Evolutionary conservation across 2,113 vertebrate genomes (phyloP).

Genomic region (Centropus bengalensis): DNA sequence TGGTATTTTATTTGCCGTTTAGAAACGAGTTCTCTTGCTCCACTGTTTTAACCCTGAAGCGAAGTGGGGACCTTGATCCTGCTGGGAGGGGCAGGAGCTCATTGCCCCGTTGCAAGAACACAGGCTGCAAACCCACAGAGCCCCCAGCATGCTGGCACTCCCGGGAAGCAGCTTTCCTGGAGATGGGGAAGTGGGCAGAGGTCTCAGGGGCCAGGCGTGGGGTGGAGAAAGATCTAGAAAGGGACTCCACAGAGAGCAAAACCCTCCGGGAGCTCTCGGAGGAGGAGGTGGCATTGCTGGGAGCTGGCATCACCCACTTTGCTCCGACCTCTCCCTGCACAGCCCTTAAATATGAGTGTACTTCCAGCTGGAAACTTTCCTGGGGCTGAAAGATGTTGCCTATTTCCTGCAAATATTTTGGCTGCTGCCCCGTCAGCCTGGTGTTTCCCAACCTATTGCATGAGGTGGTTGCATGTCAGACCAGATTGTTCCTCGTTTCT

Average conservation of each 20-base stretch:
- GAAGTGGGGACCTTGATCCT: not conserved
- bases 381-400: not conserved
- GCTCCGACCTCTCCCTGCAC: not conserved
- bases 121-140: not conserved
- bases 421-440: not conserved
- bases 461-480: not conserved
- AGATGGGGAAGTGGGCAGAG: not conserved
- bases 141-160: rapidly evolving
- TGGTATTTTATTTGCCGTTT: not conserved
- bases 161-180: not conserved
- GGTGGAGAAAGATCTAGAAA: not conserved
- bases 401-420: not conserved
- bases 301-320: rapidly evolving
- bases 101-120: not conserved
- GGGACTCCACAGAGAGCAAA: not conserved
- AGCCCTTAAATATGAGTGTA: rapidly evolving
- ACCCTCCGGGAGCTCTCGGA: not conserved
- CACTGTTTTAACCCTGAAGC: too few species aligned
- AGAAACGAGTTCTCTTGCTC: not conserved
- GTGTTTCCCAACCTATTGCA: not conserved
- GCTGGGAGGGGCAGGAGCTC: not conserved
- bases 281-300: not conserved
- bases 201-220: rapidly evolving
- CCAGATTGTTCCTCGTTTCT: not conserved
- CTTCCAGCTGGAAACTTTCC: not conserved